Conservation (phyloP, 2,113 vertebrate species). For the Tauraco erythrolophus region DNA sequence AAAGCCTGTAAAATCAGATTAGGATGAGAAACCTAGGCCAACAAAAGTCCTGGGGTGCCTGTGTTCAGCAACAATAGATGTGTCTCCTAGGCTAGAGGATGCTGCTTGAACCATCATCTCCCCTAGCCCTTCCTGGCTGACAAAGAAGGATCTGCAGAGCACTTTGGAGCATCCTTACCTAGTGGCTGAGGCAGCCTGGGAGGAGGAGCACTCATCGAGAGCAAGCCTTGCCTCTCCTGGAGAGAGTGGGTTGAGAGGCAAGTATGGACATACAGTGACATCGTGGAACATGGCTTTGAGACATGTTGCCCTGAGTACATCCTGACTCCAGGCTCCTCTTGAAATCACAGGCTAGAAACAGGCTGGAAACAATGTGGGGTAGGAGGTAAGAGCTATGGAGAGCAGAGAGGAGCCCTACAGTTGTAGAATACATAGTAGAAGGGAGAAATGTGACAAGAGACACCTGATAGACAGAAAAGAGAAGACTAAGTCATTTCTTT, state of each 20-base stretch:
- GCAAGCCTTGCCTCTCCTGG: background rate
- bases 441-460: background rate
- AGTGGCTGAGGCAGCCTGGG: background rate
- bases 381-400: background rate
- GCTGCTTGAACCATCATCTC: background rate
- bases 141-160: background rate
- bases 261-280: background rate
- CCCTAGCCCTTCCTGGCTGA: background rate
- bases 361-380: background rate
- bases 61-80: background rate
- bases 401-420: background rate
- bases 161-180: background rate
- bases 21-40: background rate
- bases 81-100: background rate
- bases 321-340: background rate
- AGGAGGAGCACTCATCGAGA: background rate
- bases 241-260: rapidly evolving
- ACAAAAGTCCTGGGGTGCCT: background rate
- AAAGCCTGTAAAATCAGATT: background rate
- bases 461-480: background rate
- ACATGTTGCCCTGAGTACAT: background rate
- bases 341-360: rapidly evolving
- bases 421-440: background rate
- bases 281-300: background rate
- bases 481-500: background rate